Percentiles rank a stretch among this genome's conserved stretches.
phyloP scores from a whole-genome alignment of 2,113 vertebrate species.

The Chelonoidis abingdonii region DNA sequence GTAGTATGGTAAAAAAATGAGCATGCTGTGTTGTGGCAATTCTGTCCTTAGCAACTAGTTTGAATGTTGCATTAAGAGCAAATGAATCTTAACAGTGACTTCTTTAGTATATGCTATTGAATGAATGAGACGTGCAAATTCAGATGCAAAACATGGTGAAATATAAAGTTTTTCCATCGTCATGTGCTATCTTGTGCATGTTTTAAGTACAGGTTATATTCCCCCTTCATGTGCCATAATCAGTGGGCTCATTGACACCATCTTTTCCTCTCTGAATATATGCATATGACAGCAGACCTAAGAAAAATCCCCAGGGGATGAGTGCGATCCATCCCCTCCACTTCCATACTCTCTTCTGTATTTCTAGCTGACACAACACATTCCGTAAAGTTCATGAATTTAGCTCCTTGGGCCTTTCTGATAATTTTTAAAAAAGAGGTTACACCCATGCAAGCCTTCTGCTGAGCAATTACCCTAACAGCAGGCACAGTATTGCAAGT shows the following conservation, averaged over 20 bases:
- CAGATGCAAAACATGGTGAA: rapidly evolving
- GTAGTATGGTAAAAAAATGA: background rate
- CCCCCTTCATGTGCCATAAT: rapidly evolving
- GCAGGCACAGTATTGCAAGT: background rate
- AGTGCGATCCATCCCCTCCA: background rate
- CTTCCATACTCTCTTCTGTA: background rate
- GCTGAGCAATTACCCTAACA: slow-evolving; percentile 16
- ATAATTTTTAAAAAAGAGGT: background rate
- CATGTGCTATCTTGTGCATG: rapidly evolving
- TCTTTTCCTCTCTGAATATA: background rate
- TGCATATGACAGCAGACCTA: background rate
- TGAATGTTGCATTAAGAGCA: background rate
- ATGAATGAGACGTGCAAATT: rapidly evolving
- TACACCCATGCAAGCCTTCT: slow-evolving; percentile 22
- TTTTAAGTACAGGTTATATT: background rate
- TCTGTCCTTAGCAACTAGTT: background rate
- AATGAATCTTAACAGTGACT: background rate
- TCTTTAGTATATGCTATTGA: rapidly evolving
- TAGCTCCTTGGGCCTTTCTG: background rate
- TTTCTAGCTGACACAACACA: background rate
- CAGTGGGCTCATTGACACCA: rapidly evolving
- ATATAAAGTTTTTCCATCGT: background rate
- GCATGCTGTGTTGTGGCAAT: background rate
- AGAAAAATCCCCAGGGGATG: background rate
- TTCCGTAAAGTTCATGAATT: background rate